Evolutionary conservation across 1,140 invertebrate genomes (phyloP).

Genomic region (Popillia japonica): DNA sequence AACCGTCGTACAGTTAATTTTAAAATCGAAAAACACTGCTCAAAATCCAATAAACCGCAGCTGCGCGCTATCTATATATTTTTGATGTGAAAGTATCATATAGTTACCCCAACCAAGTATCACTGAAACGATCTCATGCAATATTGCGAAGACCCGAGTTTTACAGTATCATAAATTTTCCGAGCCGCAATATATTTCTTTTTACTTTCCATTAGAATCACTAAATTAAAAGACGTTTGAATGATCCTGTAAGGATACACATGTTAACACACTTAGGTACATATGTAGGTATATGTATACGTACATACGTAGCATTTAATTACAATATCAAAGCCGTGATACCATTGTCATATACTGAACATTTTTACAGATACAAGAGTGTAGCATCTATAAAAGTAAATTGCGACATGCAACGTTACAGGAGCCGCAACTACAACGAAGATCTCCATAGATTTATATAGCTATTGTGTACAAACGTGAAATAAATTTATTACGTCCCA

Average conservation of each 20-base stretch:
- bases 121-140: neutral
- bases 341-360: neutral
- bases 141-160: neutral
- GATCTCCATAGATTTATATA: neutral
- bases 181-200: neutral
- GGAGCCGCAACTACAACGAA: neutral
- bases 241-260: too few species aligned
- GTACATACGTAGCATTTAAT: too few species aligned
- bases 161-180: conserved; percentile 2
- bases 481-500: neutral
- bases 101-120: neutral
- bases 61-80: neutral
- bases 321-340: neutral
- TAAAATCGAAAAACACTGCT: neutral
- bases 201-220: neutral
- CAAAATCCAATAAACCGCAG: neutral
- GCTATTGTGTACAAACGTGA: neutral
- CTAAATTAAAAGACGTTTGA: neutral
- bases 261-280: neutral
- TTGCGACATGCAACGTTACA: neutral
- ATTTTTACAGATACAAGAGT: neutral
- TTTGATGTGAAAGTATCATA: neutral
- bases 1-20: neutral
- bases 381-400: neutral
- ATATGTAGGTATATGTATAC: too few species aligned